Conservation (phyloP, 2,113 vertebrate genomes). For the Nothobranchius kuhntae region DNA sequence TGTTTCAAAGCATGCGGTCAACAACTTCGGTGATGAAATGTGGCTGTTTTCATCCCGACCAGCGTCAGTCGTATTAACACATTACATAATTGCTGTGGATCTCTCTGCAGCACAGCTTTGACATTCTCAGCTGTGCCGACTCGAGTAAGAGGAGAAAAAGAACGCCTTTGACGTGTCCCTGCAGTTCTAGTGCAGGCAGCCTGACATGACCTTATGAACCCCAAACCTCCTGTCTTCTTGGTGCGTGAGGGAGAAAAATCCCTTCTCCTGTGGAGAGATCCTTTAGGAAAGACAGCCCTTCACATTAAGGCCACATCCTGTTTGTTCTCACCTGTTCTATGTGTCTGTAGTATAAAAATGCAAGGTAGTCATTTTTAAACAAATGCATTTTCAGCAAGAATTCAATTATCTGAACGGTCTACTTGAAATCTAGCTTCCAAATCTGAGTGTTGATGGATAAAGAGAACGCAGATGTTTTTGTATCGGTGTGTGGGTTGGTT, state of each 20-base stretch:
- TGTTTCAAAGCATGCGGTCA: slow-evolving; percentile 22
- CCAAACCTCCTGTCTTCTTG: slow-evolving; percentile 4
- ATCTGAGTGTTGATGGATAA: slow-evolving; percentile 7
- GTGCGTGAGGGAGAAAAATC: slow-evolving; percentile 17
- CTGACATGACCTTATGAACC: slow-evolving; percentile 22
- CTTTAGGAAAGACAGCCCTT: background rate
- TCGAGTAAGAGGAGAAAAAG: slow-evolving; percentile 27
- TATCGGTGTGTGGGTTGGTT: no score
- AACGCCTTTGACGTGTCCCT: slow-evolving; percentile 24
- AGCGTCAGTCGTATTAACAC: slow-evolving; percentile 41
- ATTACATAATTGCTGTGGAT: slow-evolving; percentile 52
- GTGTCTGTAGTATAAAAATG: background rate
- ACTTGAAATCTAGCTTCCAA: background rate
- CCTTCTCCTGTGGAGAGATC: slow-evolving; percentile 19
- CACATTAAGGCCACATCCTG: background rate
- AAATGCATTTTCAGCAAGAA: slow-evolving; percentile 3
- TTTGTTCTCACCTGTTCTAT: slow-evolving; percentile 31
- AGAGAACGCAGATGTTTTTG: background rate
- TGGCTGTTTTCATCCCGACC: slow-evolving; percentile 33
- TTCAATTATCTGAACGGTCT: background rate
- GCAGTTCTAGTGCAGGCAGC: slow-evolving; percentile 32
- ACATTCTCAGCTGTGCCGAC: slow-evolving; percentile 55
- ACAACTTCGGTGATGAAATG: slow-evolving; percentile 19
- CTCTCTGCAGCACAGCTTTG: slow-evolving; percentile 13
- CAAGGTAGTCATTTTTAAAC: background rate